phyloP scores from a whole-genome alignment of 2,797 vertebrate species.

The Dryobates pubescens region DNA sequence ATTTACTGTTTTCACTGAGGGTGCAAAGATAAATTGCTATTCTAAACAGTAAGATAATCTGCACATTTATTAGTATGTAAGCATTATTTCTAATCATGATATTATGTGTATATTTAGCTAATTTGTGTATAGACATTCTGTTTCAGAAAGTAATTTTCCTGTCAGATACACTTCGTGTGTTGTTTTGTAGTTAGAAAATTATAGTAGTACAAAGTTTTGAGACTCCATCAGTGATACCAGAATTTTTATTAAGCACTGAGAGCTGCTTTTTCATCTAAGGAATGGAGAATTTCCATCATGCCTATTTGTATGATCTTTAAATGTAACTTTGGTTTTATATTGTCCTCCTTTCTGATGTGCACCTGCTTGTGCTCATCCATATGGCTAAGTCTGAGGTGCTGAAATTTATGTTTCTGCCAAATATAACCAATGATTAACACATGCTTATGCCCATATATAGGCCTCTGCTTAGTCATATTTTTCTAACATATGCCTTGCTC shows the following conservation, averaged over 20 bases:
- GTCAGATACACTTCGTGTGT: background rate
- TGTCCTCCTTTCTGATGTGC: conserved; percentile 10
- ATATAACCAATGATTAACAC: conserved; percentile 4
- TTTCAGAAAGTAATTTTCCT: background rate
- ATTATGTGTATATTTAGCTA: background rate
- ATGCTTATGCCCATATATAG: background rate
- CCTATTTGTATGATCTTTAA: background rate
- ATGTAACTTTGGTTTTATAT: background rate
- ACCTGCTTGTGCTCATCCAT: background rate
- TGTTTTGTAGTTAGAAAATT: background rate
- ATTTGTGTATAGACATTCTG: background rate
- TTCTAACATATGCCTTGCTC: conserved; percentile 21
- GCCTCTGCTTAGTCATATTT: conserved; percentile 38
- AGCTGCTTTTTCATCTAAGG: background rate
- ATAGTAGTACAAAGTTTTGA: background rate
- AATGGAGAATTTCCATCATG: background rate
- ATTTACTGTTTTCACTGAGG: background rate
- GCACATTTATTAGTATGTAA: background rate
- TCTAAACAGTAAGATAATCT: background rate
- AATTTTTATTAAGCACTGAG: background rate
- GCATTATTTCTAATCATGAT: background rate
- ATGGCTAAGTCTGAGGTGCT: background rate
- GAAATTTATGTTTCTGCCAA: conserved; percentile 14
- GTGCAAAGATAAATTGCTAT: background rate
- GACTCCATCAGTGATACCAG: background rate